Evolutionary conservation across 2,113 vertebrate genomes (phyloP).

Genomic region (Anarrhichthys ocellatus): DNA sequence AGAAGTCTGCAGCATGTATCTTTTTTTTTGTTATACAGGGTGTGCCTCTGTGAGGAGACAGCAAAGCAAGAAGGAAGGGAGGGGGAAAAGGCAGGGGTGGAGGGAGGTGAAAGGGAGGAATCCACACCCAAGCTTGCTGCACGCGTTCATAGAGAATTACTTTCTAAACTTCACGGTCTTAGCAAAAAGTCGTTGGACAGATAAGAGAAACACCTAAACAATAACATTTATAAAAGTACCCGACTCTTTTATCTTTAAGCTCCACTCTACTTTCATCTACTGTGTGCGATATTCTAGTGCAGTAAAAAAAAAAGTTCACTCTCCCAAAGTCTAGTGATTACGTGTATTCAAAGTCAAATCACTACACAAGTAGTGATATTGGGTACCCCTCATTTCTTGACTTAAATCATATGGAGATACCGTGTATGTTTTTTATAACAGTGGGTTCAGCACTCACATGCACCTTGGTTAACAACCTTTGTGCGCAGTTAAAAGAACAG

Average conservation of each 20-base stretch:
- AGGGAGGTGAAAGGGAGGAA: slow-evolving; percentile 65
- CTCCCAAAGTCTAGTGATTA: not conserved
- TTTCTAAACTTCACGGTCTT: slow-evolving; percentile 42
- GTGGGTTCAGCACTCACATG: not conserved
- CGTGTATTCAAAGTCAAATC: slow-evolving; percentile 22
- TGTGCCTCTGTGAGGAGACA: slow-evolving; percentile 75
- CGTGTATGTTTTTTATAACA: not conserved
- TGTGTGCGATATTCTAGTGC: not conserved
- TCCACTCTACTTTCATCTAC: not conserved
- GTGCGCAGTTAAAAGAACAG: slow-evolving; percentile 52
- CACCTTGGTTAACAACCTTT: slow-evolving; percentile 13
- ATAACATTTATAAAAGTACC: not conserved
- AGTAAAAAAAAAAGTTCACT: slow-evolving; percentile 6
- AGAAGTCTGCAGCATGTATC: slow-evolving; percentile 13
- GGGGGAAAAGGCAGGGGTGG: slow-evolving; percentile 55
- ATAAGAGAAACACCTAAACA: slow-evolving; percentile 23
- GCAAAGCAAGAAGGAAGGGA: slow-evolving; percentile 64
- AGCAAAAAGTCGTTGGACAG: not conserved
- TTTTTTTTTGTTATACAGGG: slow-evolving; percentile 62
- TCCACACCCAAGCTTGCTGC: slow-evolving; percentile 79
- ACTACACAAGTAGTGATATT: not conserved
- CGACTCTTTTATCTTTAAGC: not conserved
- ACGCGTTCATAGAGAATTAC: slow-evolving; percentile 42
- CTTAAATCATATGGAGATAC: not conserved
- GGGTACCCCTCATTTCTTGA: not conserved